Evolutionary conservation across 1,140 invertebrate genomes (phyloP).

Genomic region (Liolophura sinensis): DNA sequence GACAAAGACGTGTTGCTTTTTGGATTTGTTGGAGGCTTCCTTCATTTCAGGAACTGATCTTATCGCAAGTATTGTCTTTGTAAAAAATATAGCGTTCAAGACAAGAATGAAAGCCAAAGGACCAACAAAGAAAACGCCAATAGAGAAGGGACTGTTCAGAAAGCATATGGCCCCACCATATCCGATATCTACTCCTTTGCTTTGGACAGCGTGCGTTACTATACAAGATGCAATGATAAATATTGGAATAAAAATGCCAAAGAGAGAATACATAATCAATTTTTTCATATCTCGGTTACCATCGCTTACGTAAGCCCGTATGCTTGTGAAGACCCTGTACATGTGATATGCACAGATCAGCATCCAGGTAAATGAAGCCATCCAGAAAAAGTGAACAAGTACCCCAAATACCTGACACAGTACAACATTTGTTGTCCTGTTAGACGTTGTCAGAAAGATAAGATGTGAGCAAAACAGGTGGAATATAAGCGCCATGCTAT

Average conservation of each 20-base stretch:
- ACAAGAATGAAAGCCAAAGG: conserved; percentile 15
- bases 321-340: conserved; percentile 61
- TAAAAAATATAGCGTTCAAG: conserved; percentile 21
- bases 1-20: no score
- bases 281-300: no score
- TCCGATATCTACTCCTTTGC: no score
- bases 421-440: background rate
- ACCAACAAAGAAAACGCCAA: conserved; percentile 11
- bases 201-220: no score
- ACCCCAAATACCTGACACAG: conserved; percentile 66
- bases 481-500: conserved; percentile 54
- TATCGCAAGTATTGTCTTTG: conserved; percentile 9
- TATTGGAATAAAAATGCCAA: no score
- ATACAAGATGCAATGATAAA: no score
- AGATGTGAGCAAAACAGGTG: conserved; percentile 56
- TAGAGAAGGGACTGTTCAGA: conserved; percentile 8
- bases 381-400: conserved; percentile 85
- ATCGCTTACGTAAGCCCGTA: no score
- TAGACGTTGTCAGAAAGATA: conserved; percentile 52
- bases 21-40: no score
- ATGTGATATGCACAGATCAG: conserved; percentile 78
- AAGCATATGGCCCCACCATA: no score
- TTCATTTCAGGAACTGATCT: conserved; percentile 1
- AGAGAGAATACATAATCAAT: no score
- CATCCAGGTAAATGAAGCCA: no score